Percentiles rank a stretch among this genome's conserved stretches.
phyloP scores from a whole-genome alignment of 1,140 invertebrate species.

The Pararge aegeria region DNA sequence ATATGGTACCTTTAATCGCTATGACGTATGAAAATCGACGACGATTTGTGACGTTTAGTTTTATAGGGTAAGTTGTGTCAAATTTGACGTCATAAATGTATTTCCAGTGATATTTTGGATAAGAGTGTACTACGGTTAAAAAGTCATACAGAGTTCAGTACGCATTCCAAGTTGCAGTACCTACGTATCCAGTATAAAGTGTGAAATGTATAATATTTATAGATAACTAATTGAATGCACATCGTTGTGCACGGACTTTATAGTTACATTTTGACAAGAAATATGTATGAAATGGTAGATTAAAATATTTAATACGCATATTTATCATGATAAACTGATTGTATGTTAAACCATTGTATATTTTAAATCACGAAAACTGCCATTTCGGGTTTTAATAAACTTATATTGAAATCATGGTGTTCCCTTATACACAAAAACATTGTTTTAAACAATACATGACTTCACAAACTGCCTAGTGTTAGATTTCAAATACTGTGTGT shows the following conservation, averaged over 20 bases:
- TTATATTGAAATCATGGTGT: background rate
- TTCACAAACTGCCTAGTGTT: no score
- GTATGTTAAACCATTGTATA: conserved; percentile 1
- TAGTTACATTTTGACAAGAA: background rate
- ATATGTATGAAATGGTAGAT: background rate
- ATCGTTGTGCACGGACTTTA: background rate
- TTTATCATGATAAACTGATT: background rate
- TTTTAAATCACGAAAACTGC: background rate
- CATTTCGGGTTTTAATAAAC: background rate
- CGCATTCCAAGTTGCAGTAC: conserved; percentile 10
- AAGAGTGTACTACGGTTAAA: no score
- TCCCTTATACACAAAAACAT: no score
- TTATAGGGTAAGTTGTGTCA: no score
- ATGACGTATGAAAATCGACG: no score
- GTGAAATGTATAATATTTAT: conserved; percentile 1
- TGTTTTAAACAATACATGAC: no score
- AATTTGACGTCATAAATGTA: no score
- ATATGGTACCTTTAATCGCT: no score
- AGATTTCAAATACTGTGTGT: no score
- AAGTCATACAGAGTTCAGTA: background rate
- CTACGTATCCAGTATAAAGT: conserved; percentile 7
- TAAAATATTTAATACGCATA: background rate
- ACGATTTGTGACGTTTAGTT: background rate
- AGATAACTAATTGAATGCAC: background rate
- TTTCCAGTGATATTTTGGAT: no score